Conservation (phyloP, 2,113 vertebrate genomes). For the Oreocharis arfaki region DNA sequence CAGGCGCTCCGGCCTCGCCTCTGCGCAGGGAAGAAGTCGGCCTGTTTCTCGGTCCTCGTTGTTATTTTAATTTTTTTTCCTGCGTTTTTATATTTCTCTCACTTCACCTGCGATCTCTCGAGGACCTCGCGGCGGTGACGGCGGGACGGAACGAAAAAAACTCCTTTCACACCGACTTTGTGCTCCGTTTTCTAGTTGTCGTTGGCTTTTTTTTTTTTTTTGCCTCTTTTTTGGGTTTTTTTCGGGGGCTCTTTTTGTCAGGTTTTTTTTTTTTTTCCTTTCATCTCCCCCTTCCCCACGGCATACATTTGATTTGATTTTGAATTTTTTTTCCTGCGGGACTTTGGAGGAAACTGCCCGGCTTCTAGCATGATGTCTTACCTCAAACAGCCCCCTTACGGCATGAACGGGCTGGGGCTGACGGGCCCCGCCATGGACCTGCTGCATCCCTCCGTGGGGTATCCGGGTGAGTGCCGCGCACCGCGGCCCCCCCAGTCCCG, state of each 20-base stretch:
- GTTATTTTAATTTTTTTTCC: not conserved
- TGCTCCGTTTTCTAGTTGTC: not conserved
- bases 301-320: not conserved
- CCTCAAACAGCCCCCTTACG: constrained; percentile 99
- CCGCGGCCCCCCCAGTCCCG: not conserved
- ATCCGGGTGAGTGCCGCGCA: constrained; percentile 80
- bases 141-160: not conserved
- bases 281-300: not conserved
- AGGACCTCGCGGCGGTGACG: not conserved
- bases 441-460: constrained; percentile 95
- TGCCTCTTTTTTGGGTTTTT: not conserved
- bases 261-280: not conserved
- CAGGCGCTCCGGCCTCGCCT: constrained; percentile 29
- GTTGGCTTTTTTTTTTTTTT: not conserved
- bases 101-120: not conserved
- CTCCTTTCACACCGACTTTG: not conserved
- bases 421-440: constrained; percentile 94
- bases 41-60: not conserved
- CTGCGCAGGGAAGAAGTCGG: not conserved
- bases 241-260: not conserved
- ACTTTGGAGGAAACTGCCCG: constrained; percentile 67
- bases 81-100: not conserved
- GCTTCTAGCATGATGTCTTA: constrained; percentile 99
- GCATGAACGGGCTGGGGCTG: constrained; percentile 96
- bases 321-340: not conserved